Evolutionary conservation across 2,888 invertebrate species (phyloP).

Genomic region (Argyresthia goedartella): DNA sequence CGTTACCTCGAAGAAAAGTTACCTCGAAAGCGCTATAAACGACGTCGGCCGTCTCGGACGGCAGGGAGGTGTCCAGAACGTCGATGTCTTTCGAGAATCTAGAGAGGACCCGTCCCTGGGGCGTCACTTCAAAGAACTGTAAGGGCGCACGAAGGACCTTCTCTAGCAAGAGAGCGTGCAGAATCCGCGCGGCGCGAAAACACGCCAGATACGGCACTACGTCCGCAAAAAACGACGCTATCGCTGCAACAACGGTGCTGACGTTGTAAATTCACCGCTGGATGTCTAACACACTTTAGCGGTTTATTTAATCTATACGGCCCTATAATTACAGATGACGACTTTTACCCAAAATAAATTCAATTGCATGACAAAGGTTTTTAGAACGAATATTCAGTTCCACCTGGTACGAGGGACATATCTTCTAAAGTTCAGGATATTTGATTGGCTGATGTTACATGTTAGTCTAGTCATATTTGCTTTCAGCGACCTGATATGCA

Average conservation of each 20-base stretch:
- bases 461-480: no score
- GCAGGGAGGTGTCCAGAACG: slow-evolving; percentile 77
- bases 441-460: no score
- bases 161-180: slow-evolving; percentile 72
- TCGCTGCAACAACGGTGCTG: slow-evolving; percentile 73
- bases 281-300: no score
- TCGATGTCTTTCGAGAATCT: slow-evolving; percentile 84
- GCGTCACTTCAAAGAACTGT: slow-evolving; percentile 84
- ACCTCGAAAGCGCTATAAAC: slow-evolving; percentile 82
- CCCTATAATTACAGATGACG: no score
- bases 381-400: no score
- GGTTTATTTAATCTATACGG: no score
- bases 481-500: no score
- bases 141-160: slow-evolving; percentile 77
- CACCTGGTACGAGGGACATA: no score
- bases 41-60: slow-evolving; percentile 75
- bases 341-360: no score
- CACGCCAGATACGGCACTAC: slow-evolving; percentile 77
- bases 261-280: no score
- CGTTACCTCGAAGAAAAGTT: slow-evolving; percentile 28
- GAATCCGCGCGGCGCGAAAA: slow-evolving; percentile 74
- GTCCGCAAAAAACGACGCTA: slow-evolving; percentile 76
- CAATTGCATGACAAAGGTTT: no score
- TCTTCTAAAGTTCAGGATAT: no score
- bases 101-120: slow-evolving; percentile 79